Evolutionary conservation across 2,888 invertebrate genomes (phyloP).

Genomic region (Pseudococcus jackbeardsleyi): DNA sequence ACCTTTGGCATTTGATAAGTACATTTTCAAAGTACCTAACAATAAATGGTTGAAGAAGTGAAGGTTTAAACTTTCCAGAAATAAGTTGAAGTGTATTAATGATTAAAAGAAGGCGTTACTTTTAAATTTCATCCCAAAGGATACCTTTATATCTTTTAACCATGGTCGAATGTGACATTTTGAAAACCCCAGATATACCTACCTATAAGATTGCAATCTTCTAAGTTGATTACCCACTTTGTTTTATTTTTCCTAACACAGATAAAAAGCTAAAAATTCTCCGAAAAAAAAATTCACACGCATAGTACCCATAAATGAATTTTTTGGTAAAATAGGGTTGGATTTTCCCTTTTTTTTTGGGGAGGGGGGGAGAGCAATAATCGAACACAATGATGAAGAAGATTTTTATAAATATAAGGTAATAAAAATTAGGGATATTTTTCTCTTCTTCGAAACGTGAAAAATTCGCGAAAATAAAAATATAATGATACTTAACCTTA

Average conservation of each 20-base stretch:
- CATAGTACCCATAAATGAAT: background rate
- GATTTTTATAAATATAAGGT: conserved; percentile 35
- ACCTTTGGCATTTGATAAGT: conserved; percentile 49
- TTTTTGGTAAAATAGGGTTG: too few species aligned
- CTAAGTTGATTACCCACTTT: conserved; percentile 38
- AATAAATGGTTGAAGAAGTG: conserved; percentile 49
- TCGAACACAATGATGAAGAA: background rate
- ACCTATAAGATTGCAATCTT: conserved; percentile 9
- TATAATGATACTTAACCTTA: conserved; percentile 40
- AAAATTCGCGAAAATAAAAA: conserved; percentile 47
- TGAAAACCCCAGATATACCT: background rate
- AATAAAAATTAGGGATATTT: conserved; percentile 22
- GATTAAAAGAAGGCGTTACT: conserved; percentile 50
- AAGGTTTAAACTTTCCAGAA: conserved; percentile 55
- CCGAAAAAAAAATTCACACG: background rate
- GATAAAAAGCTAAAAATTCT: background rate
- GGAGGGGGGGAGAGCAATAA: background rate
- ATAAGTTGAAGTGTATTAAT: conserved; percentile 55
- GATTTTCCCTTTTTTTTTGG: background rate
- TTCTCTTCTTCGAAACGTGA: background rate
- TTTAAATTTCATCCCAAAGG: conserved; percentile 49
- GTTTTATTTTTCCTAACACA: conserved; percentile 4
- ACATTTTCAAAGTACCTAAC: conserved; percentile 31
- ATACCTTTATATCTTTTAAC: conserved; percentile 46
- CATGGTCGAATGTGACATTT: conserved; percentile 31